phyloP scores from a whole-genome alignment of 2,797 vertebrate genomes.

The Lutjanus argentimaculatus region DNA sequence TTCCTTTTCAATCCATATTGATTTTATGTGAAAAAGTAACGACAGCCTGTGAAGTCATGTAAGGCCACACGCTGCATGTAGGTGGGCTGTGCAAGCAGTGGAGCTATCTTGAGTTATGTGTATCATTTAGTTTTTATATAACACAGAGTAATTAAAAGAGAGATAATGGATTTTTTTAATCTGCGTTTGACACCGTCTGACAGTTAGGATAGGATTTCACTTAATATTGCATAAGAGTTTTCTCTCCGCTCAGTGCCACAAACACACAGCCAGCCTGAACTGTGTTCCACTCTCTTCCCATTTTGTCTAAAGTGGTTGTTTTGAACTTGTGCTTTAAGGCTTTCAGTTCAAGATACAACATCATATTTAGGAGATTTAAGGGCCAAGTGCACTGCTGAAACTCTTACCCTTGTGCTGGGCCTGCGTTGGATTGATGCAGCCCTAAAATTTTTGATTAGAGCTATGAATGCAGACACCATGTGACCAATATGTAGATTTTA shows the following conservation, averaged over 20 bases:
- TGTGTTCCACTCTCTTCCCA: neutral
- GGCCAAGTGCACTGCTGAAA: neutral
- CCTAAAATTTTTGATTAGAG: neutral
- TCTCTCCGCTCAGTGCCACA: slow-evolving; percentile 4
- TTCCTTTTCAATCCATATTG: slow-evolving; percentile 32
- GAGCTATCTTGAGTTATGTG: slow-evolving; percentile 46
- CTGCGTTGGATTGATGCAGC: neutral
- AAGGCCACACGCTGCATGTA: slow-evolving; percentile 21
- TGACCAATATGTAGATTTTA: neutral
- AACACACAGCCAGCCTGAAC: slow-evolving; percentile 1
- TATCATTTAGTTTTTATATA: slow-evolving; percentile 50
- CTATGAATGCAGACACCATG: neutral
- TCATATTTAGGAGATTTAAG: slow-evolving; percentile 10
- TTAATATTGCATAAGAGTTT: slow-evolving; percentile 34
- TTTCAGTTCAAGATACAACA: neutral
- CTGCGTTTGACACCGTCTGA: slow-evolving; percentile 19
- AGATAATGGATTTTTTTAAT: slow-evolving; percentile 67
- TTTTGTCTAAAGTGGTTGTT: slow-evolving; percentile 9
- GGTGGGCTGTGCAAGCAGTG: slow-evolving; percentile 52
- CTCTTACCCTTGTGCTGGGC: neutral
- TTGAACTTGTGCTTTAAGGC: slow-evolving; percentile 5
- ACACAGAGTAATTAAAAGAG: slow-evolving; percentile 63
- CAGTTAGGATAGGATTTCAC: slow-evolving; percentile 19
- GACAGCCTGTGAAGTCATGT: slow-evolving; percentile 42
- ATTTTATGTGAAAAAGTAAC: slow-evolving; percentile 40